A percentile compares a stretch with the other conserved stretches of the same genome.
These are phyloP conservation scores for Heliocidaris erythrogramma DNA, from an alignment of 35 echinoderm and acorn worm species.

Conservation along the genomic window DNA sequence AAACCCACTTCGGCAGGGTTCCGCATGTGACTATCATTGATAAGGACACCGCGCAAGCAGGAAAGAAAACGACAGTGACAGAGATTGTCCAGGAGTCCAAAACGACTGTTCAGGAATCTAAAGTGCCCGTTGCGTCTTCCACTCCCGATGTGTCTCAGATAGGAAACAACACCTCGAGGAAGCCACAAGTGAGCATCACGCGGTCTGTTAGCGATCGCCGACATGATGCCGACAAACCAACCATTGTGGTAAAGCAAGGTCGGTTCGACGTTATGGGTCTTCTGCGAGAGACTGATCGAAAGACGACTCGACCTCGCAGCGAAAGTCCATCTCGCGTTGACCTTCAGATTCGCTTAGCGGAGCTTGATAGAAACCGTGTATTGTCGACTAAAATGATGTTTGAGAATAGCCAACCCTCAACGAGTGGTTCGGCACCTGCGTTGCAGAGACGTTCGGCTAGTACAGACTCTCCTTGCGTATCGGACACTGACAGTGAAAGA, in stretches of 20 bases:
- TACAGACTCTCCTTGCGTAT: constrained; percentile 62
- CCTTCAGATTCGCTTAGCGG: constrained; percentile 63
- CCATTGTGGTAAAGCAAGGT: constrained; percentile 64
- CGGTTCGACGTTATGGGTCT: constrained; percentile 76
- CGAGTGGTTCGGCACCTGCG: constrained; percentile 45
- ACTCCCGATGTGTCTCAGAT: constrained; percentile 50
- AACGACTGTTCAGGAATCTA: constrained; percentile 39
- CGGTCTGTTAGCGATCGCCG: constrained; percentile 29
- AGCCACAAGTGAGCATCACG: constrained; percentile 30
- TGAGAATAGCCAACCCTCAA: constrained; percentile 47
- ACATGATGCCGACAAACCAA: constrained; percentile 39
- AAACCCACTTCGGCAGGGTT: constrained; percentile 20
- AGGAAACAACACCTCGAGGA: not conserved
- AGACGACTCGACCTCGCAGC: constrained; percentile 50
- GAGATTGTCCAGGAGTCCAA: constrained; percentile 44
- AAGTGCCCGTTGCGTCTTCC: constrained; percentile 37
- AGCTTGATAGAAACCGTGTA: constrained; percentile 72
- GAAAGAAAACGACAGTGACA: constrained; percentile 45
- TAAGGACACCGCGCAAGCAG: not conserved
- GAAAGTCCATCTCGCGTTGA: constrained; percentile 48
- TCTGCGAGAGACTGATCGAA: constrained; percentile 86
- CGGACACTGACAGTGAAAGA: constrained; percentile 67
- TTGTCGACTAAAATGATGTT: constrained; percentile 78
- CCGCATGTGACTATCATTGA: not conserved
- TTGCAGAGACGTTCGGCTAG: constrained; percentile 32